Base-by-base conservation (phyloP, 2,888 invertebrate genomes). In the Latheticus oryzae region DNA sequence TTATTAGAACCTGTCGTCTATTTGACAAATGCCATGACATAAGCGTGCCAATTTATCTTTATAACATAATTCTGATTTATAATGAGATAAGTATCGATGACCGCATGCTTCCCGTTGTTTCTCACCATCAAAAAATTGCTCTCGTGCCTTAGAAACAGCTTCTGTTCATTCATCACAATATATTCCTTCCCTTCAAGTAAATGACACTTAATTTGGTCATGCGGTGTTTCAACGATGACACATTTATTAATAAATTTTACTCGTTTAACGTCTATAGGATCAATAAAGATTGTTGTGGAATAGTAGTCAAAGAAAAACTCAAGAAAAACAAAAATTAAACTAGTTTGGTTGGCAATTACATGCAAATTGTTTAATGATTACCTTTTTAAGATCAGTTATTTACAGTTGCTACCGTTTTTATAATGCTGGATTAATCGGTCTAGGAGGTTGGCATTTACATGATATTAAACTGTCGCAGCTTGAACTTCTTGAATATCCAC, bases 31-130 rank as follows among this genome's bases (percentile, higher is more conserved):
- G 68, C 63, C 68, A 73, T 76, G 76, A 77, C 76, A 76, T 76
- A 76, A 77, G 76, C 75, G 71, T 72, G 75, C 74, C 75, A 76
- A 76, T 76, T 76, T 76, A 75, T 76, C 75, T 74, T 72, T 73
- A 76, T 76, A 73, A 76, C 73, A 75, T 76, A 76, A 76, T 76
- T 75, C 74, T 74, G 76, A 76, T 76, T 76, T 76, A 74, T 68
- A 74, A 75, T 72, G 74, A 75, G 75, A 76, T 74, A 76, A 74
- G 69, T 69, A 73, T 74, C 66, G 75, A 73, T 76, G 76, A 76
- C 74, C 71, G 73, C 73, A 76, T 73, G 73, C 73, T 74, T 76
- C 76, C 75, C 75, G 76, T 76, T 72, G 71, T 74, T 73, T 70
- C 58, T 51, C 37, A 35, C 53, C 64, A 58, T 60, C 64, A 66